These are phyloP conservation scores for Drosophila cognata DNA, from an alignment of 2,888 invertebrate species.

Conservation along the genomic window DNA sequence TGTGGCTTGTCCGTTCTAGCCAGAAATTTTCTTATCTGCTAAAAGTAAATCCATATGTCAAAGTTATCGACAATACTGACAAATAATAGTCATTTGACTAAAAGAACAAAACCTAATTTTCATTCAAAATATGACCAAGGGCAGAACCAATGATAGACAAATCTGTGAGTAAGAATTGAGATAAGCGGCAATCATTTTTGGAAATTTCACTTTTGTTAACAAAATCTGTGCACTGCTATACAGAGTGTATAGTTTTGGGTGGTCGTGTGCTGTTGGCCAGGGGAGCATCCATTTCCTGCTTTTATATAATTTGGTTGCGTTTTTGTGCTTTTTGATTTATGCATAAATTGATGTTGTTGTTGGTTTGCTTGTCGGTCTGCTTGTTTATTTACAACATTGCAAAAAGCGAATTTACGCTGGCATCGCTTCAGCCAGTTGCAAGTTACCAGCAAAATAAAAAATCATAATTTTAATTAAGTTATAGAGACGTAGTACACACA, in stretches of 20 bases:
- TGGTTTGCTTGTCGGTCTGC: slow-evolving; percentile 37
- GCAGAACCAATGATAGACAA: not conserved
- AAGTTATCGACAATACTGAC: not conserved
- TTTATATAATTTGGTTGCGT: slow-evolving; percentile 38
- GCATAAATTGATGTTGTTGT: slow-evolving; percentile 68
- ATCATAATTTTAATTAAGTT: slow-evolving; percentile 74
- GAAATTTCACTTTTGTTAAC: slow-evolving; percentile 58
- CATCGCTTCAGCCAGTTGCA: slow-evolving; percentile 31
- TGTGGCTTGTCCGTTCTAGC: not conserved
- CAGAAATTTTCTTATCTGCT: not conserved
- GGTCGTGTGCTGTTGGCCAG: not conserved
- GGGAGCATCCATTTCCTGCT: slow-evolving; percentile 17
- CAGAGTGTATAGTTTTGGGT: not conserved
- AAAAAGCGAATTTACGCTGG: slow-evolving; percentile 59
- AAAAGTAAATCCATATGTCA: not conserved
- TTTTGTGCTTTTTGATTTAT: slow-evolving; percentile 69
- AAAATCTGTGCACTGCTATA: slow-evolving; percentile 28
- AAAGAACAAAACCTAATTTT: slow-evolving; percentile 27
- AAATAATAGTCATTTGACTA: slow-evolving; percentile 8
- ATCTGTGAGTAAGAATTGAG: slow-evolving; percentile 10
- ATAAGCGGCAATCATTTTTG: slow-evolving; percentile 48
- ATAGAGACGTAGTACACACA: slow-evolving; percentile 39
- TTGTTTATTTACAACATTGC: slow-evolving; percentile 30
- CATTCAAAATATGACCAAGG: slow-evolving; percentile 41
- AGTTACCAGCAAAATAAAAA: slow-evolving; percentile 41